Base-by-base conservation (phyloP, 2,888 invertebrate species). In the Tubulanus polymorphus region DNA sequence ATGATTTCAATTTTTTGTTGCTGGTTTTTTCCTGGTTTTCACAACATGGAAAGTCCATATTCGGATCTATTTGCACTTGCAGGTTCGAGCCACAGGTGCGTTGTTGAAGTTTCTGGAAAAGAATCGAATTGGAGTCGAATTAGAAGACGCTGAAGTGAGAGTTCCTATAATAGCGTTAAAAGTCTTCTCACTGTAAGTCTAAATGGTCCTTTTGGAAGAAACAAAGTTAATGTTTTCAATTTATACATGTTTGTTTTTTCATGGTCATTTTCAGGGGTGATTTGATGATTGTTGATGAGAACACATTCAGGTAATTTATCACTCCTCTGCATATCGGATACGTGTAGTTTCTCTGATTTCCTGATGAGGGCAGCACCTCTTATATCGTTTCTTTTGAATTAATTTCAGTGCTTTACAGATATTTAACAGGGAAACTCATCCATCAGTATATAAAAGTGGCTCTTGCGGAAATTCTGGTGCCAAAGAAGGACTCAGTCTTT, bases 401-500 rank as follows among this genome's bases (percentile, higher is more conserved):
- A 37, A 12, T 61, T 64, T 62, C 62, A 84, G 84, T 55, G 87
- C 88, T 0, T 80, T 93, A 37, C 88, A 90, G 75, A 86, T 93
- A 62, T 89, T 92, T 76, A 85, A 86, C 60, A 81, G 84, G 2
- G 83, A 85, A 51, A 81, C 85, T 1, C 90, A 90, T 70, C 90
- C 90, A 8, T 88, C 89, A 57, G 84, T 84, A 30, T 88, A 87
- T 74, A 89, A 88, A 75, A 83, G 84, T 58, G 87, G 87, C 5
- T 83, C 84, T 55, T 85, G 86, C 3, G 81, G 81, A 28, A 81
- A 81, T 1, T 82, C 64, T 54, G n/a, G n/a, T n/a, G n/a, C n/a
- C n/a, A 85, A 85, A 67, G 89, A 90, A 74, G 89, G 89, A 0
- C 80, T 88, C 26, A 89, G 89, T 68, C 79, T 91, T 2, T 90